These are phyloP conservation scores for Aspidapion aeneum DNA, from an alignment of 2,888 invertebrate species.

Conservation along the genomic window DNA sequence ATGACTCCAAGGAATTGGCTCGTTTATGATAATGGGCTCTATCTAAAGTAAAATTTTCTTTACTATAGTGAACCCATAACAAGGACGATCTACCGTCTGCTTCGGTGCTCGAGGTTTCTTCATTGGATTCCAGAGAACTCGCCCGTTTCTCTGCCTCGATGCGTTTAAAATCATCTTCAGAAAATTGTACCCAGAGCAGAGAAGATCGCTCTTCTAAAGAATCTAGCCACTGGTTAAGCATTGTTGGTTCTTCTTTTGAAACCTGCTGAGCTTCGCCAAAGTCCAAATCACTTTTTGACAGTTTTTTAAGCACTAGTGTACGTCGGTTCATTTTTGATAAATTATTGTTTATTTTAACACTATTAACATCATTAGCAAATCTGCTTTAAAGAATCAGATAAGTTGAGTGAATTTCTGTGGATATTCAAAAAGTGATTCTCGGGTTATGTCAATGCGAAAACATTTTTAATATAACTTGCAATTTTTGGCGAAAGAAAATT, in stretches of 20 bases:
- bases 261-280: conserved; percentile 6
- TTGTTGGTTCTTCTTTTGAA: conserved; percentile 18
- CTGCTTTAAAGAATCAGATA: too few species aligned
- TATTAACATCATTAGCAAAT: too few species aligned
- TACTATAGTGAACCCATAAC: conserved; percentile 43
- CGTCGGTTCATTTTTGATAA: conserved; percentile 31
- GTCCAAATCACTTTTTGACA: conserved; percentile 19
- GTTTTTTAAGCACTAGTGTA: conserved; percentile 30
- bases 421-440: too few species aligned
- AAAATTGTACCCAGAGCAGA: conserved; percentile 43
- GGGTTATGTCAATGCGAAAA: too few species aligned
- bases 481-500: too few species aligned
- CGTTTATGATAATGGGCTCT: conserved; percentile 30
- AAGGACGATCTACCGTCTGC: conserved; percentile 41
- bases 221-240: conserved; percentile 43
- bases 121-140: conserved; percentile 37
- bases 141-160: conserved; percentile 30
- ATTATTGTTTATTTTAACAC: too few species aligned
- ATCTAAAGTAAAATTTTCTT: conserved; percentile 30
- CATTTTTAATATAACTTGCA: too few species aligned
- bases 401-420: too few species aligned
- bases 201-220: conserved; percentile 44
- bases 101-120: conserved; percentile 27
- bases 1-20: conserved; percentile 37
- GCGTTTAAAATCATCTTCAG: conserved; percentile 32